These are phyloP conservation scores for Leucosticte australis DNA, from an alignment of 2,113 vertebrate genomes.

Conservation along the genomic window DNA sequence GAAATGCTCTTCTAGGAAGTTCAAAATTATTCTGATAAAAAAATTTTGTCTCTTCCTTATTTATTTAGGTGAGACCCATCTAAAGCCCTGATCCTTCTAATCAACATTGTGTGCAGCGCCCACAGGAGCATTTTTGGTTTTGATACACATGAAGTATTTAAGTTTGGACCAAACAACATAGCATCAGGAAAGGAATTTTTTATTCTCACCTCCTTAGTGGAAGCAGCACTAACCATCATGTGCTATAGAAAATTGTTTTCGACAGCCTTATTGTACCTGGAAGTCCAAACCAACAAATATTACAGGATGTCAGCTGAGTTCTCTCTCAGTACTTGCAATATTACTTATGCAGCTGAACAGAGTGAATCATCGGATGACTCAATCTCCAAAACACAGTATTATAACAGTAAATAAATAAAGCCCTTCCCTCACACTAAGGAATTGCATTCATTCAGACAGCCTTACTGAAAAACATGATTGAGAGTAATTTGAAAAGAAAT, in stretches of 20 bases:
- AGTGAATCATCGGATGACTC: constrained; percentile 62
- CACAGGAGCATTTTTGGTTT: background rate
- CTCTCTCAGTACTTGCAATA: background rate
- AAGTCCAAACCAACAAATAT: background rate
- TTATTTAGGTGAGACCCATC: background rate
- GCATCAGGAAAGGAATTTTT: background rate
- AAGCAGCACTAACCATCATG: background rate
- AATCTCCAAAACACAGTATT: constrained; percentile 17
- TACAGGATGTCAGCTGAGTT: background rate
- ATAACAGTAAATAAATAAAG: constrained; percentile 47
- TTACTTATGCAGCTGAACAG: constrained; percentile 37
- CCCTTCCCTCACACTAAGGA: constrained; percentile 19
- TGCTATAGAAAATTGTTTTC: background rate
- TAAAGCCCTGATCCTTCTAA: background rate
- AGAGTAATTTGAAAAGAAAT: constrained; percentile 56
- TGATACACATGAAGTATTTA: background rate
- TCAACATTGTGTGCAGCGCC: accelerated
- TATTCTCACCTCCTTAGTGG: background rate
- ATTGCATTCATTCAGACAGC: background rate
- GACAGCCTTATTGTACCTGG: background rate
- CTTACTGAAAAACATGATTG: constrained; percentile 39
- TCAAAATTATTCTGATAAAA: background rate
- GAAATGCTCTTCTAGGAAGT: background rate
- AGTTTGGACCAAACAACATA: background rate
- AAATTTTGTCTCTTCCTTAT: background rate